Evolutionary conservation across 2,113 vertebrate genomes (phyloP), one percentile per base, ranked within the genome.

Genomic region (Boleophthalmus pectinirostris): DNA sequence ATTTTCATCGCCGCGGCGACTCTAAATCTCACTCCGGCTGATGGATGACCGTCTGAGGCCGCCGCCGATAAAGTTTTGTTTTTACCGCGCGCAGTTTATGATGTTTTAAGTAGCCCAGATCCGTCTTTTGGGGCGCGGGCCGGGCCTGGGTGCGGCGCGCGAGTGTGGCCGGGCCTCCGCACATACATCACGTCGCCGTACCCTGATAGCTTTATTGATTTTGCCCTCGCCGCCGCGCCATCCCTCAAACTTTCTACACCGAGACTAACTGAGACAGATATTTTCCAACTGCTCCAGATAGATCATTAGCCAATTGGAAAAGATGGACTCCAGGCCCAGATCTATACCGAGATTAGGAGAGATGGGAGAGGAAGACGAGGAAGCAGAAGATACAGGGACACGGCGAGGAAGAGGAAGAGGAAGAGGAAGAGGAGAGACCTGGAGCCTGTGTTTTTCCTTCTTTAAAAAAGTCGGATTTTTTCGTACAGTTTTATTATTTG

Each of bases 141-240:
- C 23, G 5, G 21, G 14, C 14, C 10, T 82, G 5, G 24, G 49
- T 63, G 79, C 82, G 80, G 76, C 71, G 66, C 0, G 65, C n/a
- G 1, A 9, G 67, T 80, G 83, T 29, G 69, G 78, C 81, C 57
- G 49, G n/a, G 72, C 70, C 58, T 9, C 69, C 79, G 69, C 1
- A 73, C 84, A 90, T 90, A 85, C 35, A 91, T 92, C 90, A 91
- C 87, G 91, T 91, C 88, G 71, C 77, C 81, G 21, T 84, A 68
- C 77, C 66, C 89, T 83, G 86, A 91, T 90, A 84, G 86, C 69
- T 70, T 85, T 91, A 92, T 93, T 89, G 87, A 92, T 93, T 88
- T 86, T 80, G 70, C 70, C 53, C 86, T 79, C 79, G 72, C 72
- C 82, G 84, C 78, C 61, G 70, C 84, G 64, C 81, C 85, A 88